Percentiles rank a stretch among this genome's conserved stretches.
phyloP scores from a whole-genome alignment of 2,797 vertebrate genomes.

The Amblyraja radiata region DNA sequence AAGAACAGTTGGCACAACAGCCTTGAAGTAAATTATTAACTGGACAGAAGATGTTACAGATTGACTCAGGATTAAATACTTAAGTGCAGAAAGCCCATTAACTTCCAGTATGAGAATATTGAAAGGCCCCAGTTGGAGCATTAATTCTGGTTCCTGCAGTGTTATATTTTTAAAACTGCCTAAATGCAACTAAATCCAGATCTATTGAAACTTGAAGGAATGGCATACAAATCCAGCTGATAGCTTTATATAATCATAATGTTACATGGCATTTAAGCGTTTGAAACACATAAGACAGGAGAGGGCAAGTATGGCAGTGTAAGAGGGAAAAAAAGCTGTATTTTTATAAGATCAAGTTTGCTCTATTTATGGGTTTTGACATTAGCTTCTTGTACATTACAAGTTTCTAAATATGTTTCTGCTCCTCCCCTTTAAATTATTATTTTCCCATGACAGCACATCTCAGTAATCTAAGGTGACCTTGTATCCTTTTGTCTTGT shows the following conservation, averaged over 20 bases:
- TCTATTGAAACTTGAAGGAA: neutral
- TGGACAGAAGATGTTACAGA: conserved; percentile 24
- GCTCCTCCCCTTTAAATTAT: neutral
- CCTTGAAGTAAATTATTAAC: conserved; percentile 29
- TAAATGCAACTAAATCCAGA: neutral
- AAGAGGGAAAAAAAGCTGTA: neutral
- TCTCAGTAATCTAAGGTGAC: conserved; percentile 28
- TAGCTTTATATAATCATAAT: neutral
- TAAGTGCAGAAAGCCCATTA: neutral
- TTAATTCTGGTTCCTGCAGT: neutral
- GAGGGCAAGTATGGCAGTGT: neutral
- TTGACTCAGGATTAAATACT: conserved; percentile 22
- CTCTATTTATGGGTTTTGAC: neutral
- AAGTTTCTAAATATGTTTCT: conserved; percentile 10
- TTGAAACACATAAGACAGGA: neutral
- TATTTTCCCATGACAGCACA: conserved; percentile 27
- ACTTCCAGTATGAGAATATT: neutral
- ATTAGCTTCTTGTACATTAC: neutral
- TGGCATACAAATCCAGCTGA: neutral
- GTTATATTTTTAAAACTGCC: neutral
- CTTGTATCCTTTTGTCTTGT: conserved; percentile 30
- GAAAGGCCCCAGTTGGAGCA: neutral
- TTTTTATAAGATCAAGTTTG: neutral
- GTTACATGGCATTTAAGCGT: too few species aligned
- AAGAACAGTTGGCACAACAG: neutral